A percentile compares a stretch with the other conserved stretches of the same genome.
phyloP scores from a whole-genome alignment of 2,888 invertebrate genomes.

The Leucophora obtusa region DNA sequence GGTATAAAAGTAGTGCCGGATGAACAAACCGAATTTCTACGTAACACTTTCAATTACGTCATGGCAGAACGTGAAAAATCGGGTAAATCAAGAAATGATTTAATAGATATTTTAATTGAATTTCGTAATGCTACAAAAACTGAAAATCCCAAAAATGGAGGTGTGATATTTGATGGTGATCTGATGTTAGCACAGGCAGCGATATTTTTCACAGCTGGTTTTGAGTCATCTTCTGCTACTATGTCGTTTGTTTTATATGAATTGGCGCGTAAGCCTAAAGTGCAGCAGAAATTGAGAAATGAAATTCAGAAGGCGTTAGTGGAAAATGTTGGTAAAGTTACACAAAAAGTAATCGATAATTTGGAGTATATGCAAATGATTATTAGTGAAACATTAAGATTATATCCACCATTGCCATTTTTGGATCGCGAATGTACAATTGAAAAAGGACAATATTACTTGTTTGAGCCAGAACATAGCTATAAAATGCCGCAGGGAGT shows the following conservation, averaged over 20 bases:
- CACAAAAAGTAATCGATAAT: conserved; percentile 76
- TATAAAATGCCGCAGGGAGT: conserved; percentile 73
- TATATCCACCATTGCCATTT: conserved; percentile 77
- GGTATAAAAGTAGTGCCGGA: conserved; percentile 76
- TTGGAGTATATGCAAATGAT: conserved; percentile 79
- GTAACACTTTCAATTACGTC: conserved; percentile 77
- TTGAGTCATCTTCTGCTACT: conserved; percentile 78
- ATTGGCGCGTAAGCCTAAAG: conserved; percentile 76
- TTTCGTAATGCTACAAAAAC: conserved; percentile 72
- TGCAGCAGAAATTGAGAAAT: conserved; percentile 77
- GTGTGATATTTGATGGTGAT: conserved; percentile 75
- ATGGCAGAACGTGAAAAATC: conserved; percentile 77
- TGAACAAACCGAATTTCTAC: conserved; percentile 75
- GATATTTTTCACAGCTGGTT: conserved; percentile 77
- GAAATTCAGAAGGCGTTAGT: conserved; percentile 77
- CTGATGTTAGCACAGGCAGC: conserved; percentile 77
- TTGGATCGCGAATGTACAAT: conserved; percentile 76
- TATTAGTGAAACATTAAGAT: conserved; percentile 73
- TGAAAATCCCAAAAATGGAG: conserved; percentile 71
- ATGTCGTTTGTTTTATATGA: conserved; percentile 79
- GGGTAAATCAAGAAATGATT: conserved; percentile 78
- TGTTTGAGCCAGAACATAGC: conserved; percentile 71
- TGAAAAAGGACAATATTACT: conserved; percentile 64
- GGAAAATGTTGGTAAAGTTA: conserved; percentile 75
- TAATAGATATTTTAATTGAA: conserved; percentile 80